phyloP scores from a whole-genome alignment of 2,797 vertebrate species.

The Clamator glandarius region DNA sequence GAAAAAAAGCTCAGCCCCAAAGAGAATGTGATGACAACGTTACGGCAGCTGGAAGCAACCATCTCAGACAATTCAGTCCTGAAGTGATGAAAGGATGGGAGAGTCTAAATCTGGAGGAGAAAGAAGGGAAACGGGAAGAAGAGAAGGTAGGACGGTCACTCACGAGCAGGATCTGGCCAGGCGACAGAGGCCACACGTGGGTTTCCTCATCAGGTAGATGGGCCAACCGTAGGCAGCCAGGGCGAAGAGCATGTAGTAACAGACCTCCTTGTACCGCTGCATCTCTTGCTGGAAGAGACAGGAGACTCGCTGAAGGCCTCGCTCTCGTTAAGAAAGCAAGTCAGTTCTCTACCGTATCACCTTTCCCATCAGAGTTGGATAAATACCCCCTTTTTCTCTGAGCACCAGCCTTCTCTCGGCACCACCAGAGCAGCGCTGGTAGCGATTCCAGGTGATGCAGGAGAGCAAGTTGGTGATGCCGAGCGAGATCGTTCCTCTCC shows the following conservation, averaged over 20 bases:
- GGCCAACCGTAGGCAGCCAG: conserved; percentile 99
- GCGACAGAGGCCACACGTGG: conserved; percentile 93
- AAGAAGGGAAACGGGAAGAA: background rate
- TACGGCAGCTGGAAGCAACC: background rate
- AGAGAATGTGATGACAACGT: background rate
- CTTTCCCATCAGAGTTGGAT: too few relatives aligned
- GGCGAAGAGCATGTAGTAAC: conserved; percentile 99
- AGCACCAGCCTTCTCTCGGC: too few relatives aligned
- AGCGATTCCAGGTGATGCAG: background rate
- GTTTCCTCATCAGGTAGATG: conserved; percentile 98
- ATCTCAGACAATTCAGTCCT: background rate
- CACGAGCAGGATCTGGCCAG: conserved; percentile 97
- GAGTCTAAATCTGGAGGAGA: background rate
- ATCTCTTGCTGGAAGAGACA: conserved; percentile 89
- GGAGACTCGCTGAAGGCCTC: too few relatives aligned
- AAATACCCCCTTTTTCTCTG: too few relatives aligned
- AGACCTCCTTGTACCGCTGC: conserved; percentile 97
- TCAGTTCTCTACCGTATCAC: too few relatives aligned
- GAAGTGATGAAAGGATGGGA: background rate
- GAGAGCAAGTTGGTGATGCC: background rate
- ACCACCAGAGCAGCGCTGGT: too few relatives aligned
- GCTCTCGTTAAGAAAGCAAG: too few relatives aligned
- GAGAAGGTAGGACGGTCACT: conserved; percentile 71
- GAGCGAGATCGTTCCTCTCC: background rate
- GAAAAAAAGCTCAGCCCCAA: background rate